Percentiles rank a stretch among this genome's conserved stretches.
phyloP scores from a whole-genome alignment of 2,797 vertebrate genomes.

The Lagodon rhomboides region DNA sequence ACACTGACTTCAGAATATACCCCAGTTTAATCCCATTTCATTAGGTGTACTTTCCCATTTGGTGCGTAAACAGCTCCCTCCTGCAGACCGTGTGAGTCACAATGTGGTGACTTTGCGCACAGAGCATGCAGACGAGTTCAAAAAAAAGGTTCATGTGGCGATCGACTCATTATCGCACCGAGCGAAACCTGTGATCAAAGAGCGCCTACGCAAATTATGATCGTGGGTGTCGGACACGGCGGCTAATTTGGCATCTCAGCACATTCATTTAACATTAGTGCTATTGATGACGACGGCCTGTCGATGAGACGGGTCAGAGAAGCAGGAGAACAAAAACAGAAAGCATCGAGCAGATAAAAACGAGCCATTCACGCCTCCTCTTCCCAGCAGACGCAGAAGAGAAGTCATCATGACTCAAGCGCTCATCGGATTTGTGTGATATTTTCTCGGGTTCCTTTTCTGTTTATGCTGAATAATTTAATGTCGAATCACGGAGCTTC shows the following conservation, averaged over 20 bases:
- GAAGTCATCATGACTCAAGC: conserved; percentile 48
- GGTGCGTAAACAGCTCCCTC: conserved; percentile 21
- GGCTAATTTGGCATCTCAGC: conserved; percentile 11
- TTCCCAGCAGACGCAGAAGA: conserved; percentile 19
- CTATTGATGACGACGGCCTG: conserved; percentile 1
- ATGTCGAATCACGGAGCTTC: conserved; percentile 48
- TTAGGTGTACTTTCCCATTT: conserved; percentile 32
- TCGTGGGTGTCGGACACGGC: conserved; percentile 19
- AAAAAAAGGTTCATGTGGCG: conserved; percentile 1
- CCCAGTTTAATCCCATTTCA: conserved; percentile 47
- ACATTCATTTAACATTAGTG: not conserved
- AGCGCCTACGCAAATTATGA: not conserved
- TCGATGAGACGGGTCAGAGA: conserved; percentile 37
- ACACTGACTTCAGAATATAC: conserved; percentile 41
- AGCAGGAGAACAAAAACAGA: conserved; percentile 10
- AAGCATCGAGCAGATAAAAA: conserved; percentile 6
- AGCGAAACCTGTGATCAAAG: conserved; percentile 33
- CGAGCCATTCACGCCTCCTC: conserved; percentile 5
- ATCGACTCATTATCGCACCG: conserved; percentile 34
- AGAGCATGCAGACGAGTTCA: conserved; percentile 25
- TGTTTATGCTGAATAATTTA: conserved; percentile 56
- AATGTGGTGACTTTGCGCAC: conserved; percentile 24
- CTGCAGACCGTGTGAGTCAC: conserved; percentile 49
- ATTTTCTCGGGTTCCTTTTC: conserved; percentile 26
- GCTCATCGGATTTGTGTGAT: conserved; percentile 15